Base-by-base conservation (phyloP, 2,888 invertebrate species). In the Drosophila pegasa region DNA sequence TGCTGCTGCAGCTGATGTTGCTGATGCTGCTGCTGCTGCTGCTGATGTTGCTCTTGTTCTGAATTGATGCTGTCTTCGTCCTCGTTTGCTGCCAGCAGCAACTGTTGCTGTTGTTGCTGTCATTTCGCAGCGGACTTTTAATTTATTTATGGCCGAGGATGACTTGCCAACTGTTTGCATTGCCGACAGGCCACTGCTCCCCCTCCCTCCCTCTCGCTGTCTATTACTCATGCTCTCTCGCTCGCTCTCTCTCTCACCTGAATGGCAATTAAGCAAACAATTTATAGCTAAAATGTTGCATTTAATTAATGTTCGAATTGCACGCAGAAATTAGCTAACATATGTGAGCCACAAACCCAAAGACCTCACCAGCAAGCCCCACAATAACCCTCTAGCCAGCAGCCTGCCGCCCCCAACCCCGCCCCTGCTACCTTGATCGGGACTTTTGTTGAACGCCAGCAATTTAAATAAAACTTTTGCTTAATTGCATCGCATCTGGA, bases 191-290 rank as follows among this genome's bases (percentile, higher is more conserved):
- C 66, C 47, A 9, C 31, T n/a, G 9, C 33, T 22, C 20, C 29
- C 33, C 8, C 33, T 22, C 20, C 8, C 48, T 29, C 47, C 12
- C 47, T 18, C 31, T 4, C 20, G 14, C 29, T 10, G 50, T 22
- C 18, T 27, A 29, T 14, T 8, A 1, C 14, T 7, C 20, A 2
- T n/a, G 3, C 10, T 2, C 35, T 16, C 22, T 14, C 16, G 4
- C 20, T 1, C 31, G n/a, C 14, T 3, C 41, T 25, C 16, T n/a
- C 16, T 5, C 29, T 12, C 58, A 62, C 77, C 79, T 85, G 87
- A 83, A 83, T 83, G 87, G 83, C 83, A 83, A 83, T 87, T 83
- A 83, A 83, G 87, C 87, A 85, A 87, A 83, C 83, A 83, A 83
- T 83, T 83, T 83, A 83, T 83, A 78, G 88, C 83, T 62, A 64